Evolutionary conservation across 2,797 vertebrate species (phyloP).

Genomic region (Trachops cirrhosus): DNA sequence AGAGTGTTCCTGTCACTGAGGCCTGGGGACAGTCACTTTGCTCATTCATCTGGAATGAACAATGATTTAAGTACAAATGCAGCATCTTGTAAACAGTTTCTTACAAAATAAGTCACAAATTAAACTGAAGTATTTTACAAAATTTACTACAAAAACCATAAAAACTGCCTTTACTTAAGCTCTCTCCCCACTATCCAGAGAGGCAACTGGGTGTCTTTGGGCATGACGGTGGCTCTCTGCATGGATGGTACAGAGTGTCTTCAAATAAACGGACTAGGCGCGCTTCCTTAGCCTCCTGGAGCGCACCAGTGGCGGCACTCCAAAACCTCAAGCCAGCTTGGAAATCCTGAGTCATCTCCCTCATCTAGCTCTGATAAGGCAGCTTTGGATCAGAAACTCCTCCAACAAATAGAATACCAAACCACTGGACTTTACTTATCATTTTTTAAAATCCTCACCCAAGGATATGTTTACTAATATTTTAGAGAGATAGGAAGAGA

Average conservation of each 20-base stretch:
- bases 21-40: constrained; percentile 84
- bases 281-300: not conserved
- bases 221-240: constrained; percentile 92
- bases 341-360: not conserved
- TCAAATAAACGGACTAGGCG: constrained; percentile 84
- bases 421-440: not conserved
- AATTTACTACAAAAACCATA: constrained; percentile 78
- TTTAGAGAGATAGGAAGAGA: not conserved
- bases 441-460: not conserved
- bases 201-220: constrained; percentile 94
- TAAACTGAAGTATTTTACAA: constrained; percentile 76
- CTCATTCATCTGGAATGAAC: constrained; percentile 75
- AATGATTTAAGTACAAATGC: not conserved
- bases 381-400: not conserved
- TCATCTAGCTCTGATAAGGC: not conserved
- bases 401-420: not conserved
- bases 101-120: not conserved
- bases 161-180: constrained; percentile 84
- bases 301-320: not conserved
- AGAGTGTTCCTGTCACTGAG: constrained; percentile 79
- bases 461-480: not conserved
- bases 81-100: not conserved
- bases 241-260: constrained; percentile 90
- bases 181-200: constrained; percentile 91
- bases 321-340: not conserved